Percentiles rank a stretch among this genome's conserved stretches.
Evolutionary conservation across 1,140 invertebrate genomes (phyloP).

Genomic region (Pseudobourletiella spinata): DNA sequence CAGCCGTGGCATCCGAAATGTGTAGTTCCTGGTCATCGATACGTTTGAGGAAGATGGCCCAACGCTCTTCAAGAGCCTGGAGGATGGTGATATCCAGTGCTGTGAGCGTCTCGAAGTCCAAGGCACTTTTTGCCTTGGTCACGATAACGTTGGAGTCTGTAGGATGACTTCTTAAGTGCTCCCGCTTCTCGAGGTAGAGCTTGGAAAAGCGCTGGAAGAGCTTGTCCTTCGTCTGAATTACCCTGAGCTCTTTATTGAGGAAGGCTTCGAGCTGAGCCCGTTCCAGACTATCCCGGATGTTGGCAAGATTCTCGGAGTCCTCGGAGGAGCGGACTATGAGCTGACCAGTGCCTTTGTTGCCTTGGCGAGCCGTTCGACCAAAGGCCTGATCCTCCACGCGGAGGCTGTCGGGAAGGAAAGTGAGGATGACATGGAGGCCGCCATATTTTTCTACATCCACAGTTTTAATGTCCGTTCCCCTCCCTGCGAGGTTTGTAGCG

Average conservation of each 20-base stretch:
- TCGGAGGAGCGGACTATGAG: conserved; percentile 22
- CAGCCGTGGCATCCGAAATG: not conserved
- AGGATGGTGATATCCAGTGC: not conserved
- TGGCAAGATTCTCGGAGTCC: not conserved
- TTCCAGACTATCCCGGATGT: not conserved
- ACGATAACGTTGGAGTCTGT: not conserved
- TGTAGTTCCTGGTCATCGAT: not conserved
- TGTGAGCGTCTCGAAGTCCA: not conserved
- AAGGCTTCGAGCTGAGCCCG: not conserved
- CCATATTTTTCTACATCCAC: conserved; percentile 36
- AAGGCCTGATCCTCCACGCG: conserved; percentile 41
- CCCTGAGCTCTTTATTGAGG: not conserved
- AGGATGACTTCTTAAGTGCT: not conserved
- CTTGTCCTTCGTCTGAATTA: not conserved
- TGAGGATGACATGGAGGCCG: conserved; percentile 41
- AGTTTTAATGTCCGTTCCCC: conserved; percentile 42
- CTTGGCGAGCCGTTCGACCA: conserved; percentile 40
- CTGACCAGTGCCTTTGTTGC: conserved; percentile 38
- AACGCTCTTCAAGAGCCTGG: conserved; percentile 1
- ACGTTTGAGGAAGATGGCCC: not conserved
- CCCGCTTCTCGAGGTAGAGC: not conserved
- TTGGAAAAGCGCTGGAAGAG: not conserved
- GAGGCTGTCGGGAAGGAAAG: conserved; percentile 39
- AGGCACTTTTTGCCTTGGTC: not conserved
- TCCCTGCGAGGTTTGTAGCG: conserved; percentile 43